phyloP scores from a whole-genome alignment of 2,888 invertebrate species.

The Acrocyrtus sp. region DNA sequence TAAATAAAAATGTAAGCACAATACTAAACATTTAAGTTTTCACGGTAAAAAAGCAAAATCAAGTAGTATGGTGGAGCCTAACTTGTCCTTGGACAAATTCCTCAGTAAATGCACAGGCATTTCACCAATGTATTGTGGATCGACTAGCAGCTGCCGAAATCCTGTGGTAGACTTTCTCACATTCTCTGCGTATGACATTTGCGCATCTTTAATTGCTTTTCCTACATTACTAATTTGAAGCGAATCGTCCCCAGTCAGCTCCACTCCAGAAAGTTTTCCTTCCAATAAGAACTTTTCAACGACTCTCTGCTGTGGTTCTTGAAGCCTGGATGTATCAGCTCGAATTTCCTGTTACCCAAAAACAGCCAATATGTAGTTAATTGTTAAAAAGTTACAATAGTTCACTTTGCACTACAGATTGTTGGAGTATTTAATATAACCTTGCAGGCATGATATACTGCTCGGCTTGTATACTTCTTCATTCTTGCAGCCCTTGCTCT shows the following conservation, averaged over 20 bases:
- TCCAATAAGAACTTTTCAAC: slow-evolving; percentile 83
- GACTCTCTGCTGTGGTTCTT: slow-evolving; percentile 73
- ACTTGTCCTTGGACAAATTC: slow-evolving; percentile 73
- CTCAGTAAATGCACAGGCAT: slow-evolving; percentile 79
- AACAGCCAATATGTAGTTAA: neutral
- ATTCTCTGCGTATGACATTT: slow-evolving; percentile 75
- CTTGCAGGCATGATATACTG: slow-evolving; percentile 77
- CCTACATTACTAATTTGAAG: slow-evolving; percentile 71
- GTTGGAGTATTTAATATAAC: slow-evolving; percentile 58
- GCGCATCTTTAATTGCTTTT: slow-evolving; percentile 71
- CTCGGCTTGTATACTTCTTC: slow-evolving; percentile 77
- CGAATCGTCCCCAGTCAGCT: slow-evolving; percentile 71
- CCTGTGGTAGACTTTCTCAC: slow-evolving; percentile 74
- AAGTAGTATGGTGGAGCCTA: slow-evolving; percentile 17
- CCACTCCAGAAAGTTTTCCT: slow-evolving; percentile 84
- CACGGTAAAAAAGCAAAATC: neutral
- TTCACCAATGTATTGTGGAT: slow-evolving; percentile 75
- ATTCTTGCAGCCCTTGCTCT: slow-evolving; percentile 80
- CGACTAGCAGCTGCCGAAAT: slow-evolving; percentile 76
- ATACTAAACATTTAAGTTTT: neutral
- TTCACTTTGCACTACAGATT: neutral
- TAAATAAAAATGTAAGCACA: slow-evolving; percentile 40
- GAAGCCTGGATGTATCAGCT: slow-evolving; percentile 64
- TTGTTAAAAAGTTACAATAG: neutral
- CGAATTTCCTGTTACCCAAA: slow-evolving; percentile 66